phyloP scores from a whole-genome alignment of 2,113 vertebrate genomes.

The Strix aluco region DNA sequence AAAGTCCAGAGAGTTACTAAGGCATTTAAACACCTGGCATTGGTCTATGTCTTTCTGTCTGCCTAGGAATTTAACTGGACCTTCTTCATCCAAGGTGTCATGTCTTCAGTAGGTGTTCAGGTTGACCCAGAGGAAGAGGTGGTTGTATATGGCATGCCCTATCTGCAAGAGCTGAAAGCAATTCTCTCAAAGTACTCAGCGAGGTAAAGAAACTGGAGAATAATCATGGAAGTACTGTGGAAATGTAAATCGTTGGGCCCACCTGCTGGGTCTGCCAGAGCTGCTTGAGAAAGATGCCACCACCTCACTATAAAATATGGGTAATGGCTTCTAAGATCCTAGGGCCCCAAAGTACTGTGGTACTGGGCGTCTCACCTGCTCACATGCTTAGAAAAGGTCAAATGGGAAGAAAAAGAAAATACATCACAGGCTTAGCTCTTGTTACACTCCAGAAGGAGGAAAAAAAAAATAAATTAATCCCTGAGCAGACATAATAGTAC shows the following conservation, averaged over 20 bases:
- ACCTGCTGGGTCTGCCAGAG: background rate
- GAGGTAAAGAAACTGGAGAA: conserved; percentile 74
- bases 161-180: conserved; percentile 85
- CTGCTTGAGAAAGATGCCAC: background rate
- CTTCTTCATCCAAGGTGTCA: conserved; percentile 85
- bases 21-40: background rate
- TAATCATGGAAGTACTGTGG: background rate
- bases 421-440: background rate
- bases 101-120: conserved; percentile 83
- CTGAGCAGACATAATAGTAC: background rate
- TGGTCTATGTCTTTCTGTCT: background rate
- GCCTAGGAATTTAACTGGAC: conserved; percentile 95
- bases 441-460: background rate
- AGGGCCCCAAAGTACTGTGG: background rate
- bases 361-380: background rate
- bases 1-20: background rate
- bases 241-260: background rate
- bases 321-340: background rate
- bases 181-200: conserved; percentile 84
- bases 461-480: too few relatives aligned
- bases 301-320: background rate
- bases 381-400: background rate
- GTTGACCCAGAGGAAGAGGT: conserved; percentile 85
- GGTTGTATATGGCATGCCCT: conserved; percentile 89
- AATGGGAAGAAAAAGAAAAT: background rate